Conservation (phyloP, 2,888 invertebrate species). For the Drosophila phalerata region DNA sequence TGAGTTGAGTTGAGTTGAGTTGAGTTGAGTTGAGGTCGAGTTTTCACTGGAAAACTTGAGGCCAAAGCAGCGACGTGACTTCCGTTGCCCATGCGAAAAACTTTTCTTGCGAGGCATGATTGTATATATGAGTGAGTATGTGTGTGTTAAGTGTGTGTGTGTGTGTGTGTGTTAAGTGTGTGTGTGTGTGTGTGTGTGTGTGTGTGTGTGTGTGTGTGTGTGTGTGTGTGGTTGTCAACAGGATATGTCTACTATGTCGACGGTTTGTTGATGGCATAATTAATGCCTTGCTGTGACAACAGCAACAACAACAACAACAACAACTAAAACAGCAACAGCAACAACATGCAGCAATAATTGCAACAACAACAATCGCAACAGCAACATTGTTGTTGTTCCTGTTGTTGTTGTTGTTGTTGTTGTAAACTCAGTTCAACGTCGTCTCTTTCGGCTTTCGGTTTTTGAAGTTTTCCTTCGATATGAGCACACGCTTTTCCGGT, state of each 20-base stretch:
- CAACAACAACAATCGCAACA: slow-evolving; percentile 7
- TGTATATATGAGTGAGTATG: too few species aligned
- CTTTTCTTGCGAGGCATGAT: slow-evolving; percentile 39
- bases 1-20: not conserved
- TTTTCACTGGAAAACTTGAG: slow-evolving; percentile 63
- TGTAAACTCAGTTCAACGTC: slow-evolving; percentile 10
- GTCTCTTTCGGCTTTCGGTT: slow-evolving; percentile 53
- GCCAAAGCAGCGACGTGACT: slow-evolving; percentile 64
- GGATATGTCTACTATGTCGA: slow-evolving; percentile 67
- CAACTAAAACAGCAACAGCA: slow-evolving; percentile 40
- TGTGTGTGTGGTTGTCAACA: slow-evolving; percentile 57
- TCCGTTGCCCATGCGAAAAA: slow-evolving; percentile 71
- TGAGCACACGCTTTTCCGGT: slow-evolving; percentile 58
- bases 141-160: slow-evolving; percentile 12
- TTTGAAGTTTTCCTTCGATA: slow-evolving; percentile 50
- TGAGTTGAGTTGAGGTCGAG: slow-evolving; percentile 5
- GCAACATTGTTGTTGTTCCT: not conserved
- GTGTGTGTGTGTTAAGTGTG: slow-evolving; percentile 8
- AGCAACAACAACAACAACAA: slow-evolving; percentile 37
- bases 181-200: slow-evolving; percentile 19
- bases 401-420: not conserved
- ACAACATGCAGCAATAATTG: slow-evolving; percentile 21
- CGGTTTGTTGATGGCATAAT: slow-evolving; percentile 75
- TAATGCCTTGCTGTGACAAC: slow-evolving; percentile 71
- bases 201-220: slow-evolving; percentile 19